phyloP scores from a whole-genome alignment of 2,888 invertebrate species.

The Parnassius orleans region DNA sequence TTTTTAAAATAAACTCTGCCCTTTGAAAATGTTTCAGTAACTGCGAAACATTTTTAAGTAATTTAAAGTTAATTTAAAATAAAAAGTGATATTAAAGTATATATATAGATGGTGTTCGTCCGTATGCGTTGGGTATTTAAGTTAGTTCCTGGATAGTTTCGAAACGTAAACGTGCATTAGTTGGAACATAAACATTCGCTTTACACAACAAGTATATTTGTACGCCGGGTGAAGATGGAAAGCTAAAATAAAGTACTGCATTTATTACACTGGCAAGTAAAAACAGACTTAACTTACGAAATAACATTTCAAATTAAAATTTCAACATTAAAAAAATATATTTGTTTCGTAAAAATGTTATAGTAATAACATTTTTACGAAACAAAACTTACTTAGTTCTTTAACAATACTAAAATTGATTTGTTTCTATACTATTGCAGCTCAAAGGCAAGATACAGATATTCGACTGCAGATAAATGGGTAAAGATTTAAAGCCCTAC shows the following conservation, averaged over 20 bases:
- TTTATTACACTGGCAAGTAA: slow-evolving; percentile 40
- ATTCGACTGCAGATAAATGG: no score
- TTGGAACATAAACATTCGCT: slow-evolving; percentile 72
- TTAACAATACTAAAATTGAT: no score
- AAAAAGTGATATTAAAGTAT: slow-evolving; percentile 18
- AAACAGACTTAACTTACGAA: no score
- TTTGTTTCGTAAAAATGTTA: no score
- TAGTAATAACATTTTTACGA: no score
- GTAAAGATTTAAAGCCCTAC: no score
- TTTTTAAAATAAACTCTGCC: not conserved
- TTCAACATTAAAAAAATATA: no score
- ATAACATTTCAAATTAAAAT: no score
- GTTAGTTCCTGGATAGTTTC: slow-evolving; percentile 62
- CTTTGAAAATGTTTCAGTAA: slow-evolving; percentile 1
- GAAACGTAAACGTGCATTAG: slow-evolving; percentile 59
- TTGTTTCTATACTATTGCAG: no score
- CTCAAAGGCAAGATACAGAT: no score
- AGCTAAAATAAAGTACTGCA: slow-evolving; percentile 55
- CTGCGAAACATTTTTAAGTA: not conserved
- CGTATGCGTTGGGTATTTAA: slow-evolving; percentile 32
- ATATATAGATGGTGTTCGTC: slow-evolving; percentile 16
- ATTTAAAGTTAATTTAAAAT: not conserved
- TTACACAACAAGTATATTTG: slow-evolving; percentile 56
- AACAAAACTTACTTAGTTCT: no score
- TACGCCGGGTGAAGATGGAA: slow-evolving; percentile 50